phyloP scores from a whole-genome alignment of 2,797 vertebrate species.

The Pogoniulus pusillus region DNA sequence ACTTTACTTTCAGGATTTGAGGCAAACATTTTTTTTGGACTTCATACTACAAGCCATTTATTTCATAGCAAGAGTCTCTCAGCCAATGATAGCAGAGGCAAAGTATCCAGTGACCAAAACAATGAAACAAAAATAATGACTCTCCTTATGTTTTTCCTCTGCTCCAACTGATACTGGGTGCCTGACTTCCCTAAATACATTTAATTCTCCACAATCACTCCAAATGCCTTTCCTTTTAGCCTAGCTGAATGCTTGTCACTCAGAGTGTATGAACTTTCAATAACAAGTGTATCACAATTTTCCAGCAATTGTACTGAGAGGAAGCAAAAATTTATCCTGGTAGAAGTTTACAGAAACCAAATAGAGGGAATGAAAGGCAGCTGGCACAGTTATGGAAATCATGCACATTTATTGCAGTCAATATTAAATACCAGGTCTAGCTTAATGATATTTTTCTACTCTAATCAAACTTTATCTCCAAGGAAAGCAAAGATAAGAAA shows the following conservation, averaged over 20 bases:
- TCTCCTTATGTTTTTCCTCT: neutral
- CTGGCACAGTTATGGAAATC: neutral
- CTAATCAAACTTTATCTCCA: conserved; percentile 6
- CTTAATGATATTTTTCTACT: no score
- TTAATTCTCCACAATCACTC: neutral
- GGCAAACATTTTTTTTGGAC: neutral
- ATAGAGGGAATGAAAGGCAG: neutral
- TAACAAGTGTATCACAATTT: neutral
- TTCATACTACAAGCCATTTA: neutral
- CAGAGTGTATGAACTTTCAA: neutral
- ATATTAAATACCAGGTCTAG: neutral
- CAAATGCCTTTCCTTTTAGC: neutral
- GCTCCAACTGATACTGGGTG: neutral
- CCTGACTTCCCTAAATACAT: neutral
- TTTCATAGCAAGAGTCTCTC: neutral
- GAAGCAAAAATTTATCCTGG: neutral
- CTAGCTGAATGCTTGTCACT: neutral
- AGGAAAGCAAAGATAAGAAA: neutral
- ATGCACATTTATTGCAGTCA: neutral
- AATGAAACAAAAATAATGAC: neutral
- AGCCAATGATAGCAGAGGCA: neutral
- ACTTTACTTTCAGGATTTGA: neutral
- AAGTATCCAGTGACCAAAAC: neutral
- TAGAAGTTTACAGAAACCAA: neutral
- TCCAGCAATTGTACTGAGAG: neutral